Percentiles rank a stretch among this genome's conserved stretches.
These are phyloP conservation scores for Polylopha cassiicola DNA, from an alignment of 2,888 invertebrate species.

Conservation along the genomic window DNA sequence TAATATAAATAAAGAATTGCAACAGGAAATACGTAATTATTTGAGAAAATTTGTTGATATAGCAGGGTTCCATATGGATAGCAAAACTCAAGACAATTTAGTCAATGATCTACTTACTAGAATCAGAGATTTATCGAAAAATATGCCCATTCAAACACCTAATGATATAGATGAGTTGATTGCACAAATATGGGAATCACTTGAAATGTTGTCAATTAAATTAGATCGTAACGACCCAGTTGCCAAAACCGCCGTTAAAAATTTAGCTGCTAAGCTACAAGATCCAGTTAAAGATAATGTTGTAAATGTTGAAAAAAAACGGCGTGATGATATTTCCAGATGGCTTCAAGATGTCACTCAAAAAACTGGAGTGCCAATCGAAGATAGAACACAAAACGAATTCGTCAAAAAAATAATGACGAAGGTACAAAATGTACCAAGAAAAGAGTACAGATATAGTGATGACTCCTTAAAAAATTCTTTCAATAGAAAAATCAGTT, in stretches of 20 bases:
- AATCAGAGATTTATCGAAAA: constrained; percentile 16
- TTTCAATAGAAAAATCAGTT: too few relatives aligned
- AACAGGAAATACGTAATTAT: constrained; percentile 23
- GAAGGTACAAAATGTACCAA: too few relatives aligned
- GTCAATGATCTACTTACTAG: constrained; percentile 9
- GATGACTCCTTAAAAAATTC: too few relatives aligned
- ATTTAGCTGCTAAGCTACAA: constrained; percentile 15
- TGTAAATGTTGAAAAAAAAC: constrained; percentile 6
- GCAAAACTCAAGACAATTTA: constrained; percentile 6
- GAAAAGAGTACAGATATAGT: too few relatives aligned
- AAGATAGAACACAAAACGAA: constrained; percentile 14
- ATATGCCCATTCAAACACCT: too few relatives aligned
- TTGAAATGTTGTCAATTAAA: too few relatives aligned
- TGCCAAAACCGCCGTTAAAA: constrained; percentile 7
- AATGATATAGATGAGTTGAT: too few relatives aligned
- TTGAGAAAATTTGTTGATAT: constrained; percentile 7
- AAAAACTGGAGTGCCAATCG: background rate
- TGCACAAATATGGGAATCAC: too few relatives aligned
- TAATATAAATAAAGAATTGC: constrained; percentile 24
- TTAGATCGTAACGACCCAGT: constrained; percentile 1
- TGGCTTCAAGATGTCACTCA: constrained; percentile 16
- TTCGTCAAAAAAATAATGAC: constrained; percentile 17
- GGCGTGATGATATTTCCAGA: too few relatives aligned
- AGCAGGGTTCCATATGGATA: background rate
- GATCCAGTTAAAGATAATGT: constrained; percentile 3